Evolutionary conservation across 2,113 vertebrate species (phyloP).

Genomic region (Bungarus multicinctus): DNA sequence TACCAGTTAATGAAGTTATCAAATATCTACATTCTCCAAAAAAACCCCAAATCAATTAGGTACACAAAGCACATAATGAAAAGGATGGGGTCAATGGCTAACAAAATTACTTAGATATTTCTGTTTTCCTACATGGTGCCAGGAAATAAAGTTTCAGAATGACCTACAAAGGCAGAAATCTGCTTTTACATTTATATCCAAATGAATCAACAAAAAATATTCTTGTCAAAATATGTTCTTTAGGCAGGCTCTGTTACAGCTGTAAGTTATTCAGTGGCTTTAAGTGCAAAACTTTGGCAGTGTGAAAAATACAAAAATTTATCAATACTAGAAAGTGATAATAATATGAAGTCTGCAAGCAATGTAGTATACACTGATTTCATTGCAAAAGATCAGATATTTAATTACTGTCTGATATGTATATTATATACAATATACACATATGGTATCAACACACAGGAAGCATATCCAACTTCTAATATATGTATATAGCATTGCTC

Average conservation of each 20-base stretch:
- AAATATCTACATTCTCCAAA: not conserved
- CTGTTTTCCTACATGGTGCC: constrained; percentile 20
- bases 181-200: not conserved
- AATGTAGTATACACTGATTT: not conserved
- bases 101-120: constrained; percentile 32
- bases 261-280: constrained; percentile 58
- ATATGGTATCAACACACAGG: constrained; percentile 16
- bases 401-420: constrained; percentile 17
- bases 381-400: constrained; percentile 44
- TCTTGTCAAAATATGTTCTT: not conserved
- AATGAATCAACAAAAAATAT: not conserved
- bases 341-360: constrained; percentile 49
- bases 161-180: constrained; percentile 4
- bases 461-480: constrained; percentile 3
- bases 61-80: not conserved
- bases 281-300: constrained; percentile 81
- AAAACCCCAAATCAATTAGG: not conserved
- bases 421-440: not conserved
- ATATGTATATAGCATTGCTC: constrained; percentile 53
- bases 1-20: not conserved
- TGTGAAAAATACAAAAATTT: constrained; percentile 89
- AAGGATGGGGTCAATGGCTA: accelerated
- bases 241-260: constrained; percentile 5
- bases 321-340: constrained; percentile 40
- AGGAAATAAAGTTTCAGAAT: not conserved